Percentiles rank a stretch among this genome's conserved stretches.
Evolutionary conservation across 1,140 invertebrate species (phyloP).

Genomic region (Xylocopa sonorina): DNA sequence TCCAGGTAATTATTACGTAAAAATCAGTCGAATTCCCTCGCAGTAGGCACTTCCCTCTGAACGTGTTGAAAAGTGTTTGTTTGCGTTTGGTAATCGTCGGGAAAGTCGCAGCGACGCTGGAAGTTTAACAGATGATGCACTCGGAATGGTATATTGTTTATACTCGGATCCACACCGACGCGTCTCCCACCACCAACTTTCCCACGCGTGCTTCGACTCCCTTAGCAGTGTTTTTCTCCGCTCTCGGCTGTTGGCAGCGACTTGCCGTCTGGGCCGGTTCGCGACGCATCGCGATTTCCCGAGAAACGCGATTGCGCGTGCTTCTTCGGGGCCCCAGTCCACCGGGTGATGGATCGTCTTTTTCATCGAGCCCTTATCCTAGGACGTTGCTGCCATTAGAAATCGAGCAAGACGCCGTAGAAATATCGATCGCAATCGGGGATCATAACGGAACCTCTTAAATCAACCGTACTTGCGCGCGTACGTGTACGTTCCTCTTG

Average conservation of each 20-base stretch:
- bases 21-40: no score
- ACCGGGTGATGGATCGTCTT: conserved; percentile 26
- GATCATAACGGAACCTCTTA: neutral
- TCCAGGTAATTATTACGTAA: no score
- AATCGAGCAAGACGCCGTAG: neutral
- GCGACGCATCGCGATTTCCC: conserved; percentile 44
- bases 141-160: conserved; percentile 23
- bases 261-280: conserved; percentile 67
- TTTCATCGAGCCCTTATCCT: conserved; percentile 17
- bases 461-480: neutral
- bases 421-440: neutral
- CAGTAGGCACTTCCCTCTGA: no score
- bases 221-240: conserved; percentile 60
- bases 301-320: conserved; percentile 35
- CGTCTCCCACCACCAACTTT: conserved; percentile 71
- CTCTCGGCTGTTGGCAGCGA: conserved; percentile 56
- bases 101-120: neutral
- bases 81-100: neutral
- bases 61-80: neutral
- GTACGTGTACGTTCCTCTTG: neutral
- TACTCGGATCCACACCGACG: conserved; percentile 36
- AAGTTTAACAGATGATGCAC: neutral
- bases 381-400: neutral
- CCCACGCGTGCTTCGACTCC: conserved; percentile 69
- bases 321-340: neutral